Conservation (phyloP, 2,888 invertebrate species). For the Epirrhoe alternata region DNA sequence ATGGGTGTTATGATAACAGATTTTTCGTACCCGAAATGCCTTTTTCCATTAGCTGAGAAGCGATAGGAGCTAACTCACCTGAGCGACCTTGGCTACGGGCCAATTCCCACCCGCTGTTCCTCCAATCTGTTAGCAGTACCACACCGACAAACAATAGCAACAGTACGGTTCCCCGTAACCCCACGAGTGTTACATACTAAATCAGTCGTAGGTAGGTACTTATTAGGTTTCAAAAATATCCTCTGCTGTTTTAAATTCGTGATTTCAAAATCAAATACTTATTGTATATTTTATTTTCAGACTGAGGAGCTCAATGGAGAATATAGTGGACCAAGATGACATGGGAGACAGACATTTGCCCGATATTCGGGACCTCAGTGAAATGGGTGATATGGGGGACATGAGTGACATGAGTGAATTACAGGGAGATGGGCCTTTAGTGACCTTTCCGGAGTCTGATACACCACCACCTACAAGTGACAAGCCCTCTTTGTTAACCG, state of each 20-base stretch:
- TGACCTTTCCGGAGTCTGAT: constrained; percentile 93
- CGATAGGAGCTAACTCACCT: constrained; percentile 77
- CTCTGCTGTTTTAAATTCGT: constrained; percentile 15
- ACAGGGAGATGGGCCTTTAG: constrained; percentile 87
- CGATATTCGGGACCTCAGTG: constrained; percentile 79
- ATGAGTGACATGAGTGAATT: constrained; percentile 81
- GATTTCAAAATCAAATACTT: constrained; percentile 1
- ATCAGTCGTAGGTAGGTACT: constrained; percentile 37
- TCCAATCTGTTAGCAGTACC: constrained; percentile 77
- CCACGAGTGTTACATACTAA: constrained; percentile 42
- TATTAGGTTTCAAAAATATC: constrained; percentile 36
- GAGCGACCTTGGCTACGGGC: constrained; percentile 79
- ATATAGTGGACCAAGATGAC: constrained; percentile 89
- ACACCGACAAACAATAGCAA: constrained; percentile 80
- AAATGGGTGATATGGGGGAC: constrained; percentile 79
- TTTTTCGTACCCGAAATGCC: constrained; percentile 51
- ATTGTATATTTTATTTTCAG: constrained; percentile 61
- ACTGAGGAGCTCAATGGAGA: constrained; percentile 91
- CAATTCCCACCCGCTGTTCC: constrained; percentile 77
- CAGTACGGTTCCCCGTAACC: constrained; percentile 65
- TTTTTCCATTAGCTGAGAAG: constrained; percentile 61
- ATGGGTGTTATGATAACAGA: constrained; percentile 61
- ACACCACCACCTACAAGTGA: constrained; percentile 86
- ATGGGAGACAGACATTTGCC: constrained; percentile 74
- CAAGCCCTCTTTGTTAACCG: constrained; percentile 75